These are phyloP conservation scores for Drosophila aldrichi DNA, from an alignment of 2,888 invertebrate species.

Conservation along the genomic window DNA sequence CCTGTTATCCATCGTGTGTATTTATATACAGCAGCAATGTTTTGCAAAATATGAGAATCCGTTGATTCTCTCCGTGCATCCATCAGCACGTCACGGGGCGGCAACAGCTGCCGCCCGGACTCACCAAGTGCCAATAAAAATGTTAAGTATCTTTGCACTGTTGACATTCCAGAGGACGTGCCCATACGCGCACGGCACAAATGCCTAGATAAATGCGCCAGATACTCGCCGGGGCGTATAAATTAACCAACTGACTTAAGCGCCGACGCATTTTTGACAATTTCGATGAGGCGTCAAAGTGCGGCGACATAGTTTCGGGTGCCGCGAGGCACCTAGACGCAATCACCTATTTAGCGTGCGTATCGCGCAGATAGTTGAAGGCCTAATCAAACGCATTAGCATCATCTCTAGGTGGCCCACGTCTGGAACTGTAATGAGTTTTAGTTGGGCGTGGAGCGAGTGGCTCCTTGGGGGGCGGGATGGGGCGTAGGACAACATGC, in stretches of 20 bases:
- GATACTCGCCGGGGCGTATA: constrained; percentile 56
- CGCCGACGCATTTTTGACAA: constrained; percentile 60
- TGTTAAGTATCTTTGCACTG: constrained; percentile 83
- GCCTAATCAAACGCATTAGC: constrained; percentile 57
- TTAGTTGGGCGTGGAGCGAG: constrained; percentile 24
- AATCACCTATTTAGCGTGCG: constrained; percentile 18
- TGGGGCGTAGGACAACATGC: constrained; percentile 50
- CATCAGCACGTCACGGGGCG: constrained; percentile 75
- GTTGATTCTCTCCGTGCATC: constrained; percentile 49
- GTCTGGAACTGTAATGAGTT: constrained; percentile 56
- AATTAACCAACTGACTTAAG: constrained; percentile 62
- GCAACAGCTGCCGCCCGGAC: constrained; percentile 69
- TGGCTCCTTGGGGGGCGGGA: constrained; percentile 9
- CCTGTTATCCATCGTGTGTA: constrained; percentile 15
- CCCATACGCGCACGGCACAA: constrained; percentile 48
- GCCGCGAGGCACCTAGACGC: constrained; percentile 27
- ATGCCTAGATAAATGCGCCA: constrained; percentile 63
- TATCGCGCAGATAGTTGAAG: constrained; percentile 58
- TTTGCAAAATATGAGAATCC: constrained; percentile 67
- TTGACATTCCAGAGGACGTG: constrained; percentile 63
- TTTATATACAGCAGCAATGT: constrained; percentile 14
- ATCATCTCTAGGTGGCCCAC: constrained; percentile 40
- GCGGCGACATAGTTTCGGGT: constrained; percentile 46
- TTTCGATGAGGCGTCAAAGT: constrained; percentile 66
- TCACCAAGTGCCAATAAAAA: constrained; percentile 83